A percentile compares a stretch with the other conserved stretches of the same genome.
Conservation (phyloP, 2,888 invertebrate species). For the Chrysodeixis includens region DNA sequence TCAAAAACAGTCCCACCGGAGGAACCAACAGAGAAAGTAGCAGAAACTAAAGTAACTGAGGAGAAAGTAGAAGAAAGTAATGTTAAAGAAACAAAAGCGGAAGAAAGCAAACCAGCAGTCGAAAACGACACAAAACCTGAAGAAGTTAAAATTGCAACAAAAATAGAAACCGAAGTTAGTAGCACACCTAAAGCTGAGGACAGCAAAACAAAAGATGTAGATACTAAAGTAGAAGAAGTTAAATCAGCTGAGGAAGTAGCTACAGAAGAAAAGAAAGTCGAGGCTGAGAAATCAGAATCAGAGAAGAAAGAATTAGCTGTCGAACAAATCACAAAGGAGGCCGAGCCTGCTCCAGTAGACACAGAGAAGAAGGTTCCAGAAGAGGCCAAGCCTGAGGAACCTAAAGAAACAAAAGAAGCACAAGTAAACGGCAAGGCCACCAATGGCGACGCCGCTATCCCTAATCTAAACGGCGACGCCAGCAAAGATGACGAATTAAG, state of each 20-base stretch:
- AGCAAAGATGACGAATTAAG: slow-evolving; percentile 76
- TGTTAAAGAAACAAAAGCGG: slow-evolving; percentile 41
- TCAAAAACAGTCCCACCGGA: slow-evolving; percentile 37
- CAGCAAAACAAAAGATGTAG: slow-evolving; percentile 49
- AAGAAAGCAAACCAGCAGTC: slow-evolving; percentile 40
- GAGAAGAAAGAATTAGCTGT: slow-evolving; percentile 36
- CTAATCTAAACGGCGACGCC: slow-evolving; percentile 76
- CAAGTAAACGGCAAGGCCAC: slow-evolving; percentile 80
- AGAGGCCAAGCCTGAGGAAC: slow-evolving; percentile 62
- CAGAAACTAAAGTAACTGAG: slow-evolving; percentile 47
- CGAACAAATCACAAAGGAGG: slow-evolving; percentile 38
- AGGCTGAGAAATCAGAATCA: slow-evolving; percentile 30
- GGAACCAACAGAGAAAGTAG: slow-evolving; percentile 48
- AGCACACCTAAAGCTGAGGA: slow-evolving; percentile 45
- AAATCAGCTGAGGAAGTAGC: slow-evolving; percentile 32
- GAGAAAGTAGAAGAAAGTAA: slow-evolving; percentile 55
- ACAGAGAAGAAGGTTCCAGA: slow-evolving; percentile 52
- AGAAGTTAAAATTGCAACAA: slow-evolving; percentile 37
- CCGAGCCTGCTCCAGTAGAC: slow-evolving; percentile 46
- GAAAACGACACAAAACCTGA: slow-evolving; percentile 34
- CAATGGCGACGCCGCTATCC: slow-evolving; percentile 71
- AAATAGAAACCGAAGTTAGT: slow-evolving; percentile 49
- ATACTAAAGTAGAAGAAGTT: slow-evolving; percentile 38
- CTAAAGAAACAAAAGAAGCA: slow-evolving; percentile 68
- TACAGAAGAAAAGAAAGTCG: slow-evolving; percentile 43